A percentile compares a stretch with the other conserved stretches of the same genome.
Evolutionary conservation across 2,797 vertebrate species (phyloP).

Genomic region (Acanthurus tractus): DNA sequence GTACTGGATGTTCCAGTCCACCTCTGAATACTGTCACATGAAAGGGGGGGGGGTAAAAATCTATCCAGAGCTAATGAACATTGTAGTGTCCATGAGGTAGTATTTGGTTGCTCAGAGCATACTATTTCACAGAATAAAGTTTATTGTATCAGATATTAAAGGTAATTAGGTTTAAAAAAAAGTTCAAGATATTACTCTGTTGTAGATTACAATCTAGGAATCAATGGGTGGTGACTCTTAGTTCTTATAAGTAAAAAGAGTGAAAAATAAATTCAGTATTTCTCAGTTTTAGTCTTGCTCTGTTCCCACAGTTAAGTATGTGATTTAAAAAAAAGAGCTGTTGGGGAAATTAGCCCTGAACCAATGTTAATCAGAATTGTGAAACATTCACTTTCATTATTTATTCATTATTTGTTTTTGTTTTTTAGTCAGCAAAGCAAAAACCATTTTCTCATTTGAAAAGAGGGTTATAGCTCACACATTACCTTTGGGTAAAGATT

Average conservation of each 20-base stretch:
- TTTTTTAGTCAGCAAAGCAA: too few relatives aligned
- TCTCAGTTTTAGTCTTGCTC: background rate
- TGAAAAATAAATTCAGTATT: too few relatives aligned
- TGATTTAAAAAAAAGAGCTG: too few relatives aligned
- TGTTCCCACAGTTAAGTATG: background rate
- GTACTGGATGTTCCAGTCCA: background rate
- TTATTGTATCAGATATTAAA: background rate
- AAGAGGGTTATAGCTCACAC: too few relatives aligned
- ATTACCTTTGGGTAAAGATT: too few relatives aligned
- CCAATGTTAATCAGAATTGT: too few relatives aligned
- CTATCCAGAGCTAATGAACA: background rate
- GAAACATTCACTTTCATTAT: too few relatives aligned
- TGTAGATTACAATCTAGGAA: background rate
- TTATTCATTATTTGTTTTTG: too few relatives aligned
- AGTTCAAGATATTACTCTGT: background rate
- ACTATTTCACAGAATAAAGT: background rate
- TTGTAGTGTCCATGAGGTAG: background rate
- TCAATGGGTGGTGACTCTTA: background rate
- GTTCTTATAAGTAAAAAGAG: background rate
- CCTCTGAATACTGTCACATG: background rate
- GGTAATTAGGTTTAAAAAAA: background rate
- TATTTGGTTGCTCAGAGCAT: conserved; percentile 1
- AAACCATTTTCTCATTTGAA: too few relatives aligned
- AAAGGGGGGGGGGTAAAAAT: background rate
- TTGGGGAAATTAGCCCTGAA: too few relatives aligned